phyloP scores from a whole-genome alignment of 1,140 invertebrate species.

The Asobara japonica region DNA sequence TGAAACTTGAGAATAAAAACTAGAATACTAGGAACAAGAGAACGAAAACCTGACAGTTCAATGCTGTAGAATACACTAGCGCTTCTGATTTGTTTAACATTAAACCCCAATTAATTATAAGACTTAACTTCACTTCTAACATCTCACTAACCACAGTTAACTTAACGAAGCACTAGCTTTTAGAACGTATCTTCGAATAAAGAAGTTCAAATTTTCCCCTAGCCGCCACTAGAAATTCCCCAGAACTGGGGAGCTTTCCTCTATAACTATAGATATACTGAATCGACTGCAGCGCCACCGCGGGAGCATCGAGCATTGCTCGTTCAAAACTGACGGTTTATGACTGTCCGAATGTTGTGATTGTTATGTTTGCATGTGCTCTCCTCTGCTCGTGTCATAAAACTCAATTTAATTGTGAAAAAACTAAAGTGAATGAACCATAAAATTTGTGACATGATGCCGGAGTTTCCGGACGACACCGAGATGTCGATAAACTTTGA shows the following conservation, averaged over 20 bases:
- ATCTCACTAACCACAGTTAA: no score
- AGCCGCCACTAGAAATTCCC: no score
- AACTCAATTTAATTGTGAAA: not conserved
- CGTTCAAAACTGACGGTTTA: constrained; percentile 43
- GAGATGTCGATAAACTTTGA: constrained; percentile 49
- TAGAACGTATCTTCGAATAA: no score
- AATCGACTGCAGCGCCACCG: not conserved
- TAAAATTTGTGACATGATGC: constrained; percentile 32
- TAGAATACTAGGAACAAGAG: no score
- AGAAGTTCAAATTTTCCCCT: no score
- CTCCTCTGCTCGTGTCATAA: not conserved
- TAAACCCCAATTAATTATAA: no score
- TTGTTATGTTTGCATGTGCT: constrained; percentile 13
- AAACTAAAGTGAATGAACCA: not conserved
- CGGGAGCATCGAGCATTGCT: not conserved
- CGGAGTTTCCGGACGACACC: constrained; percentile 48
- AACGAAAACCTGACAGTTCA: no score
- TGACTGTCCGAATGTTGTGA: constrained; percentile 8
- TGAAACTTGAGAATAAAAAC: no score
- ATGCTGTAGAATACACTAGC: no score
- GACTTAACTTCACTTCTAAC: no score
- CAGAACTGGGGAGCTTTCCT: not conserved
- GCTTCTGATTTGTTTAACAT: no score
- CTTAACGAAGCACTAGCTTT: no score
- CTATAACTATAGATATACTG: not conserved